These are phyloP conservation scores for Champsocephalus esox DNA, from an alignment of 2,797 vertebrate species.

Conservation along the genomic window DNA sequence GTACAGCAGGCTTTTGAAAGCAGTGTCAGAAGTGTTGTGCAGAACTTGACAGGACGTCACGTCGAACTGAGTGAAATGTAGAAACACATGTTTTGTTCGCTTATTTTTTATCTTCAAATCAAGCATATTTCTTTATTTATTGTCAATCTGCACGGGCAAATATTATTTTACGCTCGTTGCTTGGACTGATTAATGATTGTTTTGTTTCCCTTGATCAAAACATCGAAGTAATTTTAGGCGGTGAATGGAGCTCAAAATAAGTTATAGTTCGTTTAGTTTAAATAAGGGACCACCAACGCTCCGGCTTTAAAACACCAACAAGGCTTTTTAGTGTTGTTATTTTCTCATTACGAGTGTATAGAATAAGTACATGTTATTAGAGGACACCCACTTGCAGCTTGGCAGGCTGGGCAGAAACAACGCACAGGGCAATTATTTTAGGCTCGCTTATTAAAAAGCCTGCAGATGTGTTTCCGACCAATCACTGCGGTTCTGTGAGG, in stretches of 20 bases:
- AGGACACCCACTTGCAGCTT: conserved; percentile 52
- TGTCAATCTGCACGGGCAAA: conserved; percentile 10
- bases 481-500: conserved; percentile 53
- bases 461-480: conserved; percentile 70
- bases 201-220: conserved; percentile 54
- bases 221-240: conserved; percentile 21
- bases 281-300: conserved; percentile 70
- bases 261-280: conserved; percentile 38
- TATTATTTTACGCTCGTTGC: conserved; percentile 13
- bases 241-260: conserved; percentile 39
- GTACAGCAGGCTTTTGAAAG: conserved; percentile 55
- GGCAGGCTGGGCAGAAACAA: conserved; percentile 67
- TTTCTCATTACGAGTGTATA: conserved; percentile 71
- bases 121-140: conserved; percentile 39
- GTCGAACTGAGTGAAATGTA: conserved; percentile 1
- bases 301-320: conserved; percentile 32
- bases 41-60: conserved; percentile 2
- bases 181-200: conserved; percentile 39
- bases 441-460: conserved; percentile 60
- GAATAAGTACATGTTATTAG: conserved; percentile 71
- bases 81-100: conserved; percentile 11
- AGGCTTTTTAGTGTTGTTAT: conserved; percentile 64
- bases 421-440: conserved; percentile 61
- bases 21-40: background rate
- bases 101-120: conserved; percentile 26